These are phyloP conservation scores for Gambelia wislizenii DNA, from an alignment of 2,797 vertebrate genomes.

Conservation along the genomic window DNA sequence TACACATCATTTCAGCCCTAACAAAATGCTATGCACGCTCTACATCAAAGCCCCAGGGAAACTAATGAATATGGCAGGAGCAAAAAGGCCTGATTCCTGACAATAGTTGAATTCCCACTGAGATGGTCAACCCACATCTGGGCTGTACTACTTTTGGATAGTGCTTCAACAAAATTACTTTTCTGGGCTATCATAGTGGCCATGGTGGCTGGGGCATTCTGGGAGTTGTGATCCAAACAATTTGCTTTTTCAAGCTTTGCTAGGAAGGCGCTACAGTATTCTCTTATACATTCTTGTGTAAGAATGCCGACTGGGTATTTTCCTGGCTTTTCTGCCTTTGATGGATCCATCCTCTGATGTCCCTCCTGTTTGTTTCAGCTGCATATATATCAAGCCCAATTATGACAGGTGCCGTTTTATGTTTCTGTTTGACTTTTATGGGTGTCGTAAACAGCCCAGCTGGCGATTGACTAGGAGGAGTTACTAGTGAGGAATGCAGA, in stretches of 20 bases:
- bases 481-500: neutral
- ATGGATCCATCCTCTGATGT: neutral
- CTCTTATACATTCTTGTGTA: neutral
- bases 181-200: neutral
- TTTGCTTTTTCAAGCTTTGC: neutral
- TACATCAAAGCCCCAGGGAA: too few species aligned
- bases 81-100: too few species aligned
- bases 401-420: slow-evolving; percentile 63
- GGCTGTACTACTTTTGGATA: neutral
- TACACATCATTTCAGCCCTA: too few species aligned
- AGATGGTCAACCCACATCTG: neutral
- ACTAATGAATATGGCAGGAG: too few species aligned
- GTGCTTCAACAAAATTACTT: too few species aligned
- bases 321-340: neutral
- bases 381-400: slow-evolving; percentile 49
- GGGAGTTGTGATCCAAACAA: neutral
- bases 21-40: too few species aligned
- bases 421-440: slow-evolving; percentile 57
- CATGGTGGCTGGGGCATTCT: neutral
- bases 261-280: neutral
- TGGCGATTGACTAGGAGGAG: slow-evolving; percentile 54
- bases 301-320: neutral
- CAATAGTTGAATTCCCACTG: too few species aligned
- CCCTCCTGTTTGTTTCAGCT: neutral
- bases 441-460: slow-evolving; percentile 60